phyloP scores from a whole-genome alignment of 2,113 vertebrate genomes.

The Oreochromis aureus region DNA sequence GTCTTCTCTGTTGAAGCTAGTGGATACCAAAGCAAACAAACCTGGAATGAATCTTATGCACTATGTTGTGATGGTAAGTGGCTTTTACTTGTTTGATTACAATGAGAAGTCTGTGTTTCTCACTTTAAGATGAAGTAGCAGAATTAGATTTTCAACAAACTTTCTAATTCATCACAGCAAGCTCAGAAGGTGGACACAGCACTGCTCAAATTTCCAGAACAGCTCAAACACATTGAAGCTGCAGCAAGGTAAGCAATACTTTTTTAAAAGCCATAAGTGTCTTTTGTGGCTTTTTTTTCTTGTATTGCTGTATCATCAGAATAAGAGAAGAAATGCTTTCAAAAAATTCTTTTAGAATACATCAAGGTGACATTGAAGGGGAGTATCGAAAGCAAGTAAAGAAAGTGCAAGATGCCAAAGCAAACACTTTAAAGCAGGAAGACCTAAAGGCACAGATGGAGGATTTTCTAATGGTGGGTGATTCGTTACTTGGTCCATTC shows the following conservation, averaged over 20 bases:
- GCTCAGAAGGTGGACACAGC: conserved; percentile 63
- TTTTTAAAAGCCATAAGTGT: not conserved
- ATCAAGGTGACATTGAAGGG: conserved; percentile 66
- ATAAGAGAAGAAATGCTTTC: not conserved
- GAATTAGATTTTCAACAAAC: not conserved
- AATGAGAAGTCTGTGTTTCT: not conserved
- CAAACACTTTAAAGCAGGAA: conserved; percentile 49
- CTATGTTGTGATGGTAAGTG: conserved; percentile 75
- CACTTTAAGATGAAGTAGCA: not conserved
- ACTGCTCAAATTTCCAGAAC: conserved; percentile 66
- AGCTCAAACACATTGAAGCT: conserved; percentile 61
- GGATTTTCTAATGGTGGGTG: conserved; percentile 63
- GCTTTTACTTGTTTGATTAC: not conserved
- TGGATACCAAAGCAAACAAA: conserved; percentile 77
- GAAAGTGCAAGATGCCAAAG: conserved; percentile 53
- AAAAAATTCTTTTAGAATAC: conserved; percentile 40
- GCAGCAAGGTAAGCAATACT: conserved; percentile 59
- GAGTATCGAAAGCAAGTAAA: conserved; percentile 61
- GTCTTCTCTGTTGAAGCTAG: conserved; percentile 74
- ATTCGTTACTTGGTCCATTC: not conserved
- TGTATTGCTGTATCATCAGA: not conserved
- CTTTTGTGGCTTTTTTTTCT: not conserved
- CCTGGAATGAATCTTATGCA: conserved; percentile 82
- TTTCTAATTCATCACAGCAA: conserved; percentile 57
- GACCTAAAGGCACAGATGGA: conserved; percentile 69